Base-by-base conservation (phyloP, 2,888 invertebrate species). In the Cantharis flavilabris region DNA sequence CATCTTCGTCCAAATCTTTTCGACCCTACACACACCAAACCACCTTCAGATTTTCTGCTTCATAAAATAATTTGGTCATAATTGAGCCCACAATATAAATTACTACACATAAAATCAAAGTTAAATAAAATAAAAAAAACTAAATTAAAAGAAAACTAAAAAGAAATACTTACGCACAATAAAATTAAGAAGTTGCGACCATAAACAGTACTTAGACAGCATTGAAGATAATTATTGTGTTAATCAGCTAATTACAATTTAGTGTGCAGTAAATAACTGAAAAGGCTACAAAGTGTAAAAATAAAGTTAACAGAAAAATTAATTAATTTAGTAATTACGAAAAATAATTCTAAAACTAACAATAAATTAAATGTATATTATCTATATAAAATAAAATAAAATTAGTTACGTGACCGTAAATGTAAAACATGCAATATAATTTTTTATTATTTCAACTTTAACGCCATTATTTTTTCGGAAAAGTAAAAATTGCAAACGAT, bases 1-100 rank as follows among this genome's bases (percentile, higher is more conserved):
- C 91, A 82, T 89, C 88, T 82, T 91, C 91, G 85, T 90, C 89
- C 84, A 89, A 85, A 83, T 90, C 90, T 83, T 90, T 88, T 83
- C 88, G 89, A 84, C 91, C 91, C 90, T 91, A 88, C 82, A 87
- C 86, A 86, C 86, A 87, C 84, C 85, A 85, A 85, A 87, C 85
- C 85, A 86, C 85, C 83, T 85, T 87, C 86, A 86, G 82, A 84
- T 82, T 80, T 72, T 75, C 78, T 76, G 75, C 79, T 78, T 80
- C 75, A 72, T 71, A 72, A 49, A 49, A 49, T 49, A 28, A 69
- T 72, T 72, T 18, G n/a, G 20, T 62, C 18, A 20, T 64, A 63
- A 63, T 18, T 14, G n/a, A 7, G 49, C 2, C 49, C n/a, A 49
- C 9, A n/a, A 49, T 49, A 49, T 13, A 26, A 33, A 33, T 33